Conservation (phyloP, 2,888 invertebrate genomes). For the Sturmia bella region DNA sequence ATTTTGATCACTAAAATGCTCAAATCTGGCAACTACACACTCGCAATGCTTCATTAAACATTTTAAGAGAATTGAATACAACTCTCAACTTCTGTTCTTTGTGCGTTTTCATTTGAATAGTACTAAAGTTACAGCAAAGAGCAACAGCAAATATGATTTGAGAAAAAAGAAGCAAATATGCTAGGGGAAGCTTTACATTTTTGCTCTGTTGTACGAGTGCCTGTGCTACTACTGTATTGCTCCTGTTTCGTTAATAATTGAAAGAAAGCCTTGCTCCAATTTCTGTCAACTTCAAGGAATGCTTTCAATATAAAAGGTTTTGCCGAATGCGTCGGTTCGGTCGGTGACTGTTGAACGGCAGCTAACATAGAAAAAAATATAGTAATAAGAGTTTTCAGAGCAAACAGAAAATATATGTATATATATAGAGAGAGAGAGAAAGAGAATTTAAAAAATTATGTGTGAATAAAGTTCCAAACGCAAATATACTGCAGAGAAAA, state of each 20-base stretch:
- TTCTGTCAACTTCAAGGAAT: conserved; percentile 67
- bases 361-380: conserved; percentile 48
- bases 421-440: conserved; percentile 20
- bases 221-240: conserved; percentile 63
- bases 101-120: conserved; percentile 24
- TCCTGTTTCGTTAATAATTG: conserved; percentile 72
- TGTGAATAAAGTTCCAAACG: background rate
- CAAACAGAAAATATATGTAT: background rate
- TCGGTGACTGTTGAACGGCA: conserved; percentile 73
- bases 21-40: no score
- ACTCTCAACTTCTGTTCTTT: conserved; percentile 31
- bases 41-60: conserved; percentile 4
- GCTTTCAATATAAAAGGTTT: conserved; percentile 78
- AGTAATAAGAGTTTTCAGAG: conserved; percentile 32
- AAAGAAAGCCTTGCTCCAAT: conserved; percentile 66
- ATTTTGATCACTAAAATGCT: background rate
- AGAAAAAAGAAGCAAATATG: background rate
- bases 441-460: background rate
- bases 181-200: conserved; percentile 27
- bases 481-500: background rate
- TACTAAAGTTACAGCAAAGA: conserved; percentile 32
- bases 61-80: conserved; percentile 38
- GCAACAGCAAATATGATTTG: conserved; percentile 40
- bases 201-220: background rate
- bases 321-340: conserved; percentile 78